Evolutionary conservation across 2,113 vertebrate species (phyloP).

Genomic region (Tenrec ecaudatus): DNA sequence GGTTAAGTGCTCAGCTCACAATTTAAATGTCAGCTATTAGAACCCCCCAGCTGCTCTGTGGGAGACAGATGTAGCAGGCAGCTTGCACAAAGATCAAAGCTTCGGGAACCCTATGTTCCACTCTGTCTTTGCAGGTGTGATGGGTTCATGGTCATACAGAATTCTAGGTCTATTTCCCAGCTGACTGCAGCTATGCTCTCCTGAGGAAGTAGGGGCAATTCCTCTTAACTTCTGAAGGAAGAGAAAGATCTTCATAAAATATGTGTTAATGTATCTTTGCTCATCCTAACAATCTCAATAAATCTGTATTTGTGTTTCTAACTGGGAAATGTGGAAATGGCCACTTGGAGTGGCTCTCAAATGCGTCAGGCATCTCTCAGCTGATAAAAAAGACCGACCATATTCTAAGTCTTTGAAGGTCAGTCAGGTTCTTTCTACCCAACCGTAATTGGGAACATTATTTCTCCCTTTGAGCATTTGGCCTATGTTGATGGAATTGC

Average conservation of each 20-base stretch:
- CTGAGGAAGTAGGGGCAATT: neutral
- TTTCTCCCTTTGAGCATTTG: conserved; percentile 28
- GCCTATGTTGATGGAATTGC: conserved; percentile 16
- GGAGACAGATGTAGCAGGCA: neutral
- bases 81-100: neutral
- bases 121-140: neutral
- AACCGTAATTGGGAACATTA: neutral
- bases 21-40: neutral
- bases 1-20: neutral
- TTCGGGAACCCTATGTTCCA: too few relatives aligned
- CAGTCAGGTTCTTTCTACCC: neutral
- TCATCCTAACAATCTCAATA: neutral
- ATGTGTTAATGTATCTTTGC: neutral
- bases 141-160: neutral
- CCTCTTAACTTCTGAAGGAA: neutral
- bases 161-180: neutral
- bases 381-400: neutral
- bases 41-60: neutral
- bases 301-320: neutral
- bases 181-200: neutral
- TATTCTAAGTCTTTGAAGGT: neutral
- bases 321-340: neutral
- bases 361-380: neutral
- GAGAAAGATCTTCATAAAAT: neutral
- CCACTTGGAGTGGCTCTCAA: neutral